A percentile compares a stretch with the other conserved stretches of the same genome.
phyloP scores from a whole-genome alignment of 2,113 vertebrate genomes.

The Neodontobutis hainanensis region DNA sequence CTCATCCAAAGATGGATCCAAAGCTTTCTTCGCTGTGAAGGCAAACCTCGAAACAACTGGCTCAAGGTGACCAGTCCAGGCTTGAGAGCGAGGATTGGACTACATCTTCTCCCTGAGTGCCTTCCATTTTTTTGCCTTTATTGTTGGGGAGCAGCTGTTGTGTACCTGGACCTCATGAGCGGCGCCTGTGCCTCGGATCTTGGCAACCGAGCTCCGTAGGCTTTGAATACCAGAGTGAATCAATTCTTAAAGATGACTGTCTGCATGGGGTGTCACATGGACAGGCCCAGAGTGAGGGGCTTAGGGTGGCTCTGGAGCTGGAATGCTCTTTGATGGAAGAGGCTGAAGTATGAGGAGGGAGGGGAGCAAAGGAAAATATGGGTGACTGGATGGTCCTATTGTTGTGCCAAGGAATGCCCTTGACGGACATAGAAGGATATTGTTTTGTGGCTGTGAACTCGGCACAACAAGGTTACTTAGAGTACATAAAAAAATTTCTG shows the following conservation, averaged over 20 bases:
- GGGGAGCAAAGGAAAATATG: constrained; percentile 78
- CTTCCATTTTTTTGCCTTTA: constrained; percentile 77
- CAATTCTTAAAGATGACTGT: constrained; percentile 83
- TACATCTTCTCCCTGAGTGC: constrained; percentile 79
- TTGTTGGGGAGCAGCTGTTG: constrained; percentile 80
- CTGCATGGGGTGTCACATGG: constrained; percentile 73
- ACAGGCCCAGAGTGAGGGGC: constrained; percentile 71
- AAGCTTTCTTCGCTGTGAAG: constrained; percentile 58
- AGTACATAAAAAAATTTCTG: constrained; percentile 33
- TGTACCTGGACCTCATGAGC: constrained; percentile 78
- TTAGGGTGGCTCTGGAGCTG: constrained; percentile 76
- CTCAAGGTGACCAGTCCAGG: constrained; percentile 78
- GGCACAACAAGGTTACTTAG: constrained; percentile 44
- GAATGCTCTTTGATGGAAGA: constrained; percentile 79
- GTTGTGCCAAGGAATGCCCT: constrained; percentile 79
- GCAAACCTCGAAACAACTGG: constrained; percentile 74
- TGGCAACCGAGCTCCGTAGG: constrained; percentile 75
- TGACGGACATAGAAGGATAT: constrained; percentile 70
- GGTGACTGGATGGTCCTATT: constrained; percentile 68
- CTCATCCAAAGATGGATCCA: constrained; percentile 53
- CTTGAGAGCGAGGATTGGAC: constrained; percentile 70
- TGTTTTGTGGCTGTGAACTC: constrained; percentile 69
- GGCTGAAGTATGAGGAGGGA: constrained; percentile 70
- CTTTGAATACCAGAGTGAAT: constrained; percentile 80
- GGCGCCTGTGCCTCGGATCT: constrained; percentile 76